Percentiles rank a stretch among this genome's conserved stretches.
phyloP scores from a whole-genome alignment of 2,888 invertebrate species.

The Rhagophthalmus giganteus region DNA sequence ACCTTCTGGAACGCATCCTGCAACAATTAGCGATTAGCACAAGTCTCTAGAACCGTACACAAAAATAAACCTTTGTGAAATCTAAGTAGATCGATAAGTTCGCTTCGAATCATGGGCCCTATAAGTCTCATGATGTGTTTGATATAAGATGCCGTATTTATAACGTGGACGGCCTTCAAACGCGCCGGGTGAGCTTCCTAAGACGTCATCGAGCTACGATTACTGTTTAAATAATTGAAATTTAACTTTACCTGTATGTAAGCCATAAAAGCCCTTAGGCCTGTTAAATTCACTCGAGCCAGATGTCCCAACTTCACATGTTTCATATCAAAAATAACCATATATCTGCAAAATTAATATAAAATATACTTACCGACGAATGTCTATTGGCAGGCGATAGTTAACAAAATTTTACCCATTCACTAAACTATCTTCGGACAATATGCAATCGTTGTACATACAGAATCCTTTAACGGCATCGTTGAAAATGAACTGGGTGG shows the following conservation, averaged over 20 bases:
- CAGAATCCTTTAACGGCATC: conserved; percentile 67
- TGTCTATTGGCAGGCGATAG: background rate
- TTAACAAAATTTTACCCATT: conserved; percentile 46
- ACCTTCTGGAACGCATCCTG: conserved; percentile 48
- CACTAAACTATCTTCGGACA: conserved; percentile 62
- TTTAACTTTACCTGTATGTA: conserved; percentile 71
- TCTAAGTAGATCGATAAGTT: conserved; percentile 63
- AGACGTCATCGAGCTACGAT: too few relatives aligned
- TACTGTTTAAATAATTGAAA: too few relatives aligned
- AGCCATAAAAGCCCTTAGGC: conserved; percentile 65
- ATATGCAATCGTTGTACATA: conserved; percentile 68
- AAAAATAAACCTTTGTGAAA: conserved; percentile 56
- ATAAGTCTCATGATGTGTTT: conserved; percentile 70
- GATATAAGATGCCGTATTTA: conserved; percentile 69
- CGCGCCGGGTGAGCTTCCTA: conserved; percentile 70
- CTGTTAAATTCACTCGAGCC: conserved; percentile 65
- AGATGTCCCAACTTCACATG: conserved; percentile 67
- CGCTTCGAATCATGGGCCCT: conserved; percentile 66
- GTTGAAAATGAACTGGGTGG: conserved; percentile 65
- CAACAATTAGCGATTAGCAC: background rate
- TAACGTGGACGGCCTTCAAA: conserved; percentile 66
- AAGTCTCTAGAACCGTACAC: too few relatives aligned
- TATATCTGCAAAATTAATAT: conserved; percentile 57
- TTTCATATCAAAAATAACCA: conserved; percentile 71
- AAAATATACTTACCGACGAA: too few relatives aligned